Conservation (phyloP, 2,797 vertebrate genomes). For the Cuculus canorus region DNA sequence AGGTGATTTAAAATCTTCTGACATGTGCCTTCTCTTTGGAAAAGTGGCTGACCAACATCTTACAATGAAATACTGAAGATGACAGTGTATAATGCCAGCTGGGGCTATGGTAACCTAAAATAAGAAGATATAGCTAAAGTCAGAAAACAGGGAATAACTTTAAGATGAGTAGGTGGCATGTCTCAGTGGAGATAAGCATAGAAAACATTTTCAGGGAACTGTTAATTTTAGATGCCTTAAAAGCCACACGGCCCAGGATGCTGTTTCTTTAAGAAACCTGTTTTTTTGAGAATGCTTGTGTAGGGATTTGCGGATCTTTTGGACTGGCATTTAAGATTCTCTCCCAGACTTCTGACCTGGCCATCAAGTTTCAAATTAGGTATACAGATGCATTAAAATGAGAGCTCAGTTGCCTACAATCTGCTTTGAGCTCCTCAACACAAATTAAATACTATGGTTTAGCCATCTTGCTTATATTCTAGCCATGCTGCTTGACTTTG, state of each 20-base stretch:
- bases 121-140: not conserved
- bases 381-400: not conserved
- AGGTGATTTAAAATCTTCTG: not conserved
- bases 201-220: not conserved
- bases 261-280: not conserved
- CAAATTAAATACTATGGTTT: not conserved
- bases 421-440: not conserved
- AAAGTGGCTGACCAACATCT: not conserved
- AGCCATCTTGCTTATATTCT: not conserved
- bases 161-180: not conserved
- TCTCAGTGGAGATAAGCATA: not conserved
- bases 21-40: not conserved
- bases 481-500: not conserved
- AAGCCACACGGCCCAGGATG: not conserved
- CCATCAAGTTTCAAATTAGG: not conserved
- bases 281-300: not conserved
- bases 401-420: not conserved
- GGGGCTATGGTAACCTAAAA: not conserved
- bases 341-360: not conserved
- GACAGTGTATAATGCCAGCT: not conserved
- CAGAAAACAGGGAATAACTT: not conserved
- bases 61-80: not conserved
- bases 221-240: not conserved
- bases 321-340: not conserved
- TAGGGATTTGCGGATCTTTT: not conserved